Conservation (phyloP, 1,140 invertebrate species). For the Lucilia cuprina region DNA sequence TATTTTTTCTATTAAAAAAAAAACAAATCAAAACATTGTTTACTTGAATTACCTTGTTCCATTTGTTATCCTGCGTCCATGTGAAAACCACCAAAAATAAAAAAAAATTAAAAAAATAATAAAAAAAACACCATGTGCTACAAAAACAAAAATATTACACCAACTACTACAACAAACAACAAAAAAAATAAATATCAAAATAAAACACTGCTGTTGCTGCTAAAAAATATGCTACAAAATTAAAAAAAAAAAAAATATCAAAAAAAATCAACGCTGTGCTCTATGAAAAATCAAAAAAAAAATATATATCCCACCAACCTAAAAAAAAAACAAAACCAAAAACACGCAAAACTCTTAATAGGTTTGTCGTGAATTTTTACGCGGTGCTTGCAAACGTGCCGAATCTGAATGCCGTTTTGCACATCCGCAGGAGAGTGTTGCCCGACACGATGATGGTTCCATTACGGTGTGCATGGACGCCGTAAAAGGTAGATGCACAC, state of each 20-base stretch:
- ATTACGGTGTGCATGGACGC: conserved; percentile 99
- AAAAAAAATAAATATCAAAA: conserved; percentile 28
- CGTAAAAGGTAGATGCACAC: conserved; percentile 95
- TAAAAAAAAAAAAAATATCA: conserved; percentile 42
- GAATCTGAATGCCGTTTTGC: conserved; percentile 97
- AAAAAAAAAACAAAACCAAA: conserved; percentile 35
- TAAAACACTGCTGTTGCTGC: conserved; percentile 36
- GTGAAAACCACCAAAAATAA: conserved; percentile 34
- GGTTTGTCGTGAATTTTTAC: conserved; percentile 98
- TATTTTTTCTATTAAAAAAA: conserved; percentile 5
- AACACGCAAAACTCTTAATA: conserved; percentile 63
- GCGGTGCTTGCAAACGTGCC: conserved; percentile 94
- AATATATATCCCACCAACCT: too few species aligned
- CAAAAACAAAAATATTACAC: conserved; percentile 14
- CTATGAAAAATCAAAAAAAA: conserved; percentile 39
- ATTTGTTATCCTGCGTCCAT: conserved; percentile 33
- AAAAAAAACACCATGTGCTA: conserved; percentile 15
- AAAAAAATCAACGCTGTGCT: conserved; percentile 34
- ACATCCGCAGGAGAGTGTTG: conserved; percentile 93
- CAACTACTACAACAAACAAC: conserved; percentile 35
- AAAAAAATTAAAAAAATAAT: conserved; percentile 40
- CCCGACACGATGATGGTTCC: conserved; percentile 91
- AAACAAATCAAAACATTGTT: conserved; percentile 14
- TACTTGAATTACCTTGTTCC: conserved; percentile 31
- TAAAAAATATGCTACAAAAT: conserved; percentile 41